phyloP scores from a whole-genome alignment of 2,888 invertebrate genomes.

The Ophion costatus region DNA sequence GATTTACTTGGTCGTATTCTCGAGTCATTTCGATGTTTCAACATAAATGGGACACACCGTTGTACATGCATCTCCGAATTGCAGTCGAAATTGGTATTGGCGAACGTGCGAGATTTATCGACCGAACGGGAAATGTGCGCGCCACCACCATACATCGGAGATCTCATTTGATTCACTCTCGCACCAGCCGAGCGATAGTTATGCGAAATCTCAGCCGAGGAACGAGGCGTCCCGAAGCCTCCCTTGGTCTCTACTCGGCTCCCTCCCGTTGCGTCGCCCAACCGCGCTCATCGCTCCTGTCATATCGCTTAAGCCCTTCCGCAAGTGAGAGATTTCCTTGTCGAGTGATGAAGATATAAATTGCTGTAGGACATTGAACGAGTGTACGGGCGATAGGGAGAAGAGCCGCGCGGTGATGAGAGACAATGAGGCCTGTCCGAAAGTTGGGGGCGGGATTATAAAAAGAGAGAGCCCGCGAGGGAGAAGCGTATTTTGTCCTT shows the following conservation, averaged over 20 bases:
- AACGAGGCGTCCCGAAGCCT: constrained; percentile 1
- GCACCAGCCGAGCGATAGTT: constrained; percentile 15
- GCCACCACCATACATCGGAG: constrained; percentile 15
- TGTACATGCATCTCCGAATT: neutral
- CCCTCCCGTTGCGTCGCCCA: constrained; percentile 19
- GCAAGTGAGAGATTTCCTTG: constrained; percentile 10
- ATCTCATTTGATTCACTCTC: constrained; percentile 60
- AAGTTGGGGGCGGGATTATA: too few relatives aligned
- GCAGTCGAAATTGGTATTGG: constrained; percentile 34
- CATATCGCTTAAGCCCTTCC: constrained; percentile 38
- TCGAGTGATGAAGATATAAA: constrained; percentile 37
- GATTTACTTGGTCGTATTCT: too few relatives aligned
- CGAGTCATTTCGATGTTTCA: neutral
- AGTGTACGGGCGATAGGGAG: neutral
- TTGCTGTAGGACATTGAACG: constrained; percentile 25
- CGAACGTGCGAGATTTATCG: constrained; percentile 62
- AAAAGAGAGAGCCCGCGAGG: too few relatives aligned
- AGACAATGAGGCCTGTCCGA: constrained; percentile 4
- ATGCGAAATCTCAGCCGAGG: constrained; percentile 43
- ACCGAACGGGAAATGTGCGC: constrained; percentile 40
- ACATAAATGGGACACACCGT: too few relatives aligned
- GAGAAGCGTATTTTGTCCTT: constrained; percentile 21
- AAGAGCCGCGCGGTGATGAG: too few relatives aligned
- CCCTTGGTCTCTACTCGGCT: neutral
- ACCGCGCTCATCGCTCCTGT: constrained; percentile 25